Conservation (phyloP, 2,888 invertebrate species). For the Tridacna crocea region DNA sequence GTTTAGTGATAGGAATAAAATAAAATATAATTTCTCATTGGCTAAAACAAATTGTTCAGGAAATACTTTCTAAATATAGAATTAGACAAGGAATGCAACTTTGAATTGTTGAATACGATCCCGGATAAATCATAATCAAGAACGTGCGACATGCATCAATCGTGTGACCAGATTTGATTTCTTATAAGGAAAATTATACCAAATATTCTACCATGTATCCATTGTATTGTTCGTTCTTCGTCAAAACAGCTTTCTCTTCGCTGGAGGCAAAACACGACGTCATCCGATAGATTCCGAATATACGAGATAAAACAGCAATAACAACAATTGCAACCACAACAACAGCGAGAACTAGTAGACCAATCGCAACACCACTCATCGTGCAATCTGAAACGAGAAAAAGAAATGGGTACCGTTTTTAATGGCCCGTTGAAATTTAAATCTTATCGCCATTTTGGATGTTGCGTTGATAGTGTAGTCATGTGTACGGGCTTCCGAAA, state of each 20-base stretch:
- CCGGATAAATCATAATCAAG: neutral
- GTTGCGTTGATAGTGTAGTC: too few species aligned
- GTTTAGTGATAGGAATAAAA: too few species aligned
- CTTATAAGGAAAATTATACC: constrained; percentile 19
- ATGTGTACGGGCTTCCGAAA: too few species aligned
- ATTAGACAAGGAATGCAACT: too few species aligned
- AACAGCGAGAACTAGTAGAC: constrained; percentile 75
- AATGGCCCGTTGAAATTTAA: too few species aligned
- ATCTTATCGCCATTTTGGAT: too few species aligned
- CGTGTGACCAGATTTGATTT: neutral
- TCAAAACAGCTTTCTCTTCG: constrained; percentile 81
- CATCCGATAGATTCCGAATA: constrained; percentile 76
- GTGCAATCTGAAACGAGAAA: constrained; percentile 14
- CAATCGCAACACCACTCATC: constrained; percentile 79
- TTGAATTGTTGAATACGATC: too few species aligned
- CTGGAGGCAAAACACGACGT: constrained; percentile 76
- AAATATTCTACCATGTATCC: constrained; percentile 77
- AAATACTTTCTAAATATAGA: too few species aligned
- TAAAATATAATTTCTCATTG: too few species aligned
- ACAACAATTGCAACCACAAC: constrained; percentile 73
- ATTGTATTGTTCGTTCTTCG: constrained; percentile 79
- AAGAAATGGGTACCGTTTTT: neutral
- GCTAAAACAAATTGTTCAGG: too few species aligned
- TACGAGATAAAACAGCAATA: constrained; percentile 71
- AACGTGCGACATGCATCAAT: neutral